Evolutionary conservation across 2,113 vertebrate species (phyloP).

Genomic region (Apodemus sylvaticus): DNA sequence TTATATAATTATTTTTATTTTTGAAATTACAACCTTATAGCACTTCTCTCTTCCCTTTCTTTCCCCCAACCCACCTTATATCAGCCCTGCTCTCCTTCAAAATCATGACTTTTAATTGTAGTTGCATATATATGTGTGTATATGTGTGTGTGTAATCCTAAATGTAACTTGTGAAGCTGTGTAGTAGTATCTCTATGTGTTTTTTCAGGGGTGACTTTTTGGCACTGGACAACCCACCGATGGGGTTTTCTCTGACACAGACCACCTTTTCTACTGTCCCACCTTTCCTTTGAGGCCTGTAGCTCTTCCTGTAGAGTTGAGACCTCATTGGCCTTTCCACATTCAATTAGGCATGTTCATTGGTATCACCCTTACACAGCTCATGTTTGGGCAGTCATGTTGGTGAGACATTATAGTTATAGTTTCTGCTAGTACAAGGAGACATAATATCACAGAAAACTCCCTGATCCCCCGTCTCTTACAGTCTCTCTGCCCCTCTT

Average conservation of each 20-base stretch:
- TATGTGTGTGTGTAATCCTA: not conserved
- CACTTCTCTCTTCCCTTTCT: not conserved
- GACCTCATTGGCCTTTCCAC: not conserved
- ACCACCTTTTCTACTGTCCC: not conserved
- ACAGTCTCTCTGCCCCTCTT: not conserved
- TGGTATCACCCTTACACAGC: not conserved
- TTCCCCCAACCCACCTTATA: not conserved
- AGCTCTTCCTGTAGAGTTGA: not conserved
- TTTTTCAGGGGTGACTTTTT: not conserved
- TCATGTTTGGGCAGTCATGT: not conserved
- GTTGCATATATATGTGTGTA: not conserved
- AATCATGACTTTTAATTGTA: not conserved
- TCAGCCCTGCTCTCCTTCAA: not conserved
- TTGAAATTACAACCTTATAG: not conserved
- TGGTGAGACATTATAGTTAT: not conserved
- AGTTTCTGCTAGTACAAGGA: not conserved
- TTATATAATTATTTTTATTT: not conserved
- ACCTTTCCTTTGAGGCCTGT: not conserved
- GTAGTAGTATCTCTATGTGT: not conserved
- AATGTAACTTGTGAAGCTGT: not conserved
- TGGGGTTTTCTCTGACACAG: not conserved
- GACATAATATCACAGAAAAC: not conserved
- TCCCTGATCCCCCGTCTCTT: not conserved
- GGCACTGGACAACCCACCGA: not conserved
- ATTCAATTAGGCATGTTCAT: not conserved